Base-by-base conservation (phyloP, 2,113 vertebrate genomes). In the Formicarius rufipectus region DNA sequence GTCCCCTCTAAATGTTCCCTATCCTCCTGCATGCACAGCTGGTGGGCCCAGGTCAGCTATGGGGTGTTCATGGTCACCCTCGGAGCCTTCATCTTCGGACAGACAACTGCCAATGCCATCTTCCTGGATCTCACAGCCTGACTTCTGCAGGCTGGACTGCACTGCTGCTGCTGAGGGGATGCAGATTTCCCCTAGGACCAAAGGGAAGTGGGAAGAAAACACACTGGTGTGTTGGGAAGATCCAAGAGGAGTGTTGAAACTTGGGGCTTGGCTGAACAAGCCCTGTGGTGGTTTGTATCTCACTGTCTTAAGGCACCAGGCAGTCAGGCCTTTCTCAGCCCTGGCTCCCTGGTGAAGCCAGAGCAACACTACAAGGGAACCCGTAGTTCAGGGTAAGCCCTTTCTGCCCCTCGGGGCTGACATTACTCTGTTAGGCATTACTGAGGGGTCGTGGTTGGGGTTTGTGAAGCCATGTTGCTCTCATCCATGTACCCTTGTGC, bases 11-110 rank as follows among this genome's bases (percentile, higher is more conserved):
- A 91, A 68, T 2, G 3, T 11, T 5, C 19, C 39, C 75, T 93
- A 50, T 95, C 49, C 19, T 94, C 56, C 55, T 97, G 49, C 69
- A 27, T 87, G 67, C 30, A 21, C 97, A 99, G 99, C 96, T 99
- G 99, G 99, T 99, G 99, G 92, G 98, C 84, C 5, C 92, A 98
- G 97, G 98, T 99, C 83, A 72, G 95, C 90, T 99, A 98, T 0
- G 98, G 98, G 28, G 96, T 98, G 55, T 95, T 98, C 95, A 98
- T 99, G 98, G 98, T 99, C 78, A 98, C 98, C 12, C 92, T 99
- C 0, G 98, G 98, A 95, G 97, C 98, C 22, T 99, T 99, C 97
- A 98, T 99, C 98, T 99, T 99, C 3, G 98, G 98, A 84, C 98
- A 99, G 94, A 99, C 98, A 25, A 99, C 98, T 68, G 97, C 98